Conservation (phyloP, 2,888 invertebrate genomes). For the Helobdella robusta region DNA sequence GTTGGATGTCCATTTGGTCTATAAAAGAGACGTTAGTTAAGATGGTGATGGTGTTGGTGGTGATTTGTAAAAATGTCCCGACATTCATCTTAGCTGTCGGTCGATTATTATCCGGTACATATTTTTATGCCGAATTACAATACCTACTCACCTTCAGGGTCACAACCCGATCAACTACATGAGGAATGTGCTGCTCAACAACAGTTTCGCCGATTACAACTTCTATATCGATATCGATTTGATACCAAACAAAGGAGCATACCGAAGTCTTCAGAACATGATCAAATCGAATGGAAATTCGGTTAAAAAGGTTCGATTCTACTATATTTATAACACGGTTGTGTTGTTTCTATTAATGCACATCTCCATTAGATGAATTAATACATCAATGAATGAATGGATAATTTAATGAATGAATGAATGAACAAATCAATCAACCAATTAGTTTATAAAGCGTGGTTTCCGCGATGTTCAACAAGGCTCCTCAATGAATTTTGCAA, state of each 20-base stretch:
- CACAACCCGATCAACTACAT: slow-evolving; percentile 33
- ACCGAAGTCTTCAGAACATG: slow-evolving; percentile 8
- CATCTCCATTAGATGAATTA: too few relatives aligned
- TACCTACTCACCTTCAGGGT: slow-evolving; percentile 9
- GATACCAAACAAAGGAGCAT: slow-evolving; percentile 26
- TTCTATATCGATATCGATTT: slow-evolving; percentile 32
- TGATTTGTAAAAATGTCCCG: neutral
- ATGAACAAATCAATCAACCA: too few relatives aligned
- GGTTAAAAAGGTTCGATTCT: too few relatives aligned
- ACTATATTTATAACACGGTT: too few relatives aligned
- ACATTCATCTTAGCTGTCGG: neutral
- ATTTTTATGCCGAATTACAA: neutral
- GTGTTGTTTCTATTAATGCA: too few relatives aligned
- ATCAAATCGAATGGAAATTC: neutral
- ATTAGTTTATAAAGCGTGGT: too few relatives aligned
- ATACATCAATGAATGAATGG: too few relatives aligned
- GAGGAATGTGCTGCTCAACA: slow-evolving; percentile 30
- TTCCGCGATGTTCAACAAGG: too few relatives aligned
- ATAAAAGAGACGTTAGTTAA: slow-evolving; percentile 28
- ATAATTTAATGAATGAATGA: too few relatives aligned
- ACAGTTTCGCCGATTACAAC: slow-evolving; percentile 25
- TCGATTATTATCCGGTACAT: neutral
- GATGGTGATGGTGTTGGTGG: neutral
- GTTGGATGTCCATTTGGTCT: slow-evolving; percentile 29
- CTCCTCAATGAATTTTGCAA: too few relatives aligned